Base-by-base conservation (phyloP, 2,888 invertebrate species). In the Agapetus fuscipes region DNA sequence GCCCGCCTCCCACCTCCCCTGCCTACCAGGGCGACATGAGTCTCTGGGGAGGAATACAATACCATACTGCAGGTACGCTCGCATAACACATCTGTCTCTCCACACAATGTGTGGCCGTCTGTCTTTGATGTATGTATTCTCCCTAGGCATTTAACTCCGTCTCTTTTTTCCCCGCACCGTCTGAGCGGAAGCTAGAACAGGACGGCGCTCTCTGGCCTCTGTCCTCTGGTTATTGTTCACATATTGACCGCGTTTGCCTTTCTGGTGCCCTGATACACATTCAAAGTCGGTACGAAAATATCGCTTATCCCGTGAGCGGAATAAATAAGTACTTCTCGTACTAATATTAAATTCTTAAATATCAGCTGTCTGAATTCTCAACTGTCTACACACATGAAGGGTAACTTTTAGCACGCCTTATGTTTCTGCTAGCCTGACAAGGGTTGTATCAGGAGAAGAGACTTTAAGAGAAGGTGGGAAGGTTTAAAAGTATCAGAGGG, bases 1-100 rank as follows among this genome's bases (percentile, higher is more conserved):
- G n/a, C n/a, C n/a, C n/a, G n/a, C n/a, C n/a, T n/a, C n/a, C n/a
- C n/a, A n/a, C n/a, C n/a, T n/a, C n/a, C n/a, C n/a, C n/a, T n/a
- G n/a, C 16, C 17, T 25, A 38, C 3, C 26, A 26, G 14, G 28
- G 27, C 20, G n/a, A 28, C 34, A 30, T 25, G 16, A 39, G 40
- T 40, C 40, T n/a, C 27, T 14, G n/a, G 35, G 30, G 35, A 25
- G 13, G 26, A 36, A 31, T 40, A 32, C 35, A 36, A 41, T 40
- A 32, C 35, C 31, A 41, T 36, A 26, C 30, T 41, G 36, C 36
- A 36, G 40, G 40, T 41, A 27, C 27, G 17, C 17, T 30, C 20
- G 20, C 20, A 9, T 31, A 9, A 15, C 31, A 31, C 17, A 17
- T 31, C 15, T 11, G 31, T 31, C 31, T 15, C 9, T 15, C 17